These are phyloP conservation scores for Tetheella fluctuosa DNA, from an alignment of 2,888 invertebrate species.

Conservation along the genomic window DNA sequence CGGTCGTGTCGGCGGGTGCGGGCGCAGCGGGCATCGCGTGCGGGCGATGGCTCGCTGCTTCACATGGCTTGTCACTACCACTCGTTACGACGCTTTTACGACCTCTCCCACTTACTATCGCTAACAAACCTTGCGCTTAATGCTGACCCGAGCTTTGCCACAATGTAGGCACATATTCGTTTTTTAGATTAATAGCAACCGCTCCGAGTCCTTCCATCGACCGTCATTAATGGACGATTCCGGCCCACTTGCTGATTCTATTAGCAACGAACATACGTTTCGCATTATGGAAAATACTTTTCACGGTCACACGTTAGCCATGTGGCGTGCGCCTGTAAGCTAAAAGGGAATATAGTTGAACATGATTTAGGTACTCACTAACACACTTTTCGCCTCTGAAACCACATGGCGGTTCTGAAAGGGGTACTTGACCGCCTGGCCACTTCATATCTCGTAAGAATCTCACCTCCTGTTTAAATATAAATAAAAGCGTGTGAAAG, in stretches of 20 bases:
- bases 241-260: constrained; percentile 57
- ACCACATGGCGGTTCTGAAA: constrained; percentile 95
- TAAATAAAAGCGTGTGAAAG: too few species aligned
- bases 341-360: constrained; percentile 8
- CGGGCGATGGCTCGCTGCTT: constrained; percentile 56
- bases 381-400: constrained; percentile 95
- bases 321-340: constrained; percentile 1
- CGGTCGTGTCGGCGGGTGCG: constrained; percentile 33
- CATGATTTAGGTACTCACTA: constrained; percentile 86
- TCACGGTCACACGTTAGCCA: constrained; percentile 21
- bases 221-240: constrained; percentile 45
- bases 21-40: constrained; percentile 66
- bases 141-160: constrained; percentile 51
- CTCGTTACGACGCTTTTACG: constrained; percentile 67
- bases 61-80: constrained; percentile 55
- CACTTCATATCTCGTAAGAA: constrained; percentile 90
- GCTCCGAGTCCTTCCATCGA: constrained; percentile 29
- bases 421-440: constrained; percentile 90
- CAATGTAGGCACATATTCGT: constrained; percentile 52
- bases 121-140: constrained; percentile 70
- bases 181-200: constrained; percentile 60
- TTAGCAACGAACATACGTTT: constrained; percentile 54
- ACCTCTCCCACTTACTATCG: constrained; percentile 54
- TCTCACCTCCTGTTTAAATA: constrained; percentile 86
- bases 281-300: constrained; percentile 49